Evolutionary conservation across 2,113 vertebrate genomes (phyloP).

Genomic region (Brachypodius melanocephalos): DNA sequence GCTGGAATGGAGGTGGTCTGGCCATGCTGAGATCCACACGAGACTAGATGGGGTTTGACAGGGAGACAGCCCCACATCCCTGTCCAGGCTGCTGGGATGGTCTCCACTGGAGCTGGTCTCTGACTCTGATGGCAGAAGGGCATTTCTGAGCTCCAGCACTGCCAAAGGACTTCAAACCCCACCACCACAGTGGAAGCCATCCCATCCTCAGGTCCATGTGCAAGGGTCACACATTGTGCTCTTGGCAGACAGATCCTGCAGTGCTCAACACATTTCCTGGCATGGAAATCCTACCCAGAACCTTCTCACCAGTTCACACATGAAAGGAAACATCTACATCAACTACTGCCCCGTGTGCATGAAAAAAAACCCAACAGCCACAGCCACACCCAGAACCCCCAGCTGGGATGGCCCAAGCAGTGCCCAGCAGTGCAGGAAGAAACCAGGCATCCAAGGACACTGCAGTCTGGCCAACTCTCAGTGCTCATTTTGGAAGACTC

Average conservation of each 20-base stretch:
- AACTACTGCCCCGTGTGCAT: neutral
- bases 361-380: neutral
- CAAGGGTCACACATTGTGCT: neutral
- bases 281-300: neutral
- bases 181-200: neutral
- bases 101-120: neutral
- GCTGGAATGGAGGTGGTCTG: neutral
- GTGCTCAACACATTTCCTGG: neutral
- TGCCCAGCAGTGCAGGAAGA: neutral
- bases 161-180: neutral
- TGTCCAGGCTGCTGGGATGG: fast-evolving
- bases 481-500: neutral
- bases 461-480: neutral
- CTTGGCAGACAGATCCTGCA: neutral
- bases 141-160: neutral
- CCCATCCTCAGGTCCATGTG: neutral
- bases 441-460: neutral
- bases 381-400: neutral
- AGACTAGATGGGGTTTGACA: neutral
- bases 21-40: neutral
- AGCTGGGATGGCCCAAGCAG: neutral
- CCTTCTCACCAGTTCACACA: neutral
- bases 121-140: neutral
- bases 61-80: fast-evolving
- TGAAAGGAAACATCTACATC: neutral